Evolutionary conservation across 2,797 vertebrate genomes (phyloP).

Genomic region (Tokudaia muenninki): DNA sequence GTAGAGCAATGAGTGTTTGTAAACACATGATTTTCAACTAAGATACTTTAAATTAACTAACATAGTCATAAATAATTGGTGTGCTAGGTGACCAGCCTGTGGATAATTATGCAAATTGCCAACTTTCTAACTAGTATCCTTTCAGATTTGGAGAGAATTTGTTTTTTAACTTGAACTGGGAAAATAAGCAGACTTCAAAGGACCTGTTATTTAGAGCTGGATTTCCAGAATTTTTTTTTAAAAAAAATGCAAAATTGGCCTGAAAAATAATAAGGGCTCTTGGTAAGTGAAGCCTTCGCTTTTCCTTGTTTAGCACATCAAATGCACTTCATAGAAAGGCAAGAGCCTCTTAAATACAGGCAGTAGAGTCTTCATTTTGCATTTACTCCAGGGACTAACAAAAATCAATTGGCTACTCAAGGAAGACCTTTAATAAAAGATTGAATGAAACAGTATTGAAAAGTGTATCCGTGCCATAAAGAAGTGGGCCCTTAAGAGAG

Average conservation of each 20-base stretch:
- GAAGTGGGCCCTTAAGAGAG: conserved; percentile 59
- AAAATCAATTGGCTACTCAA: conserved; percentile 80
- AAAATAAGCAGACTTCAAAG: conserved; percentile 43
- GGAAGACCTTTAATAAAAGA: conserved; percentile 81
- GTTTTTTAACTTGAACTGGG: not conserved
- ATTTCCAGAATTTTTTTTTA: conserved; percentile 29
- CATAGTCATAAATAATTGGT: not conserved
- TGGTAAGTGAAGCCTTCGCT: conserved; percentile 48
- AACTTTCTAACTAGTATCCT: conserved; percentile 8
- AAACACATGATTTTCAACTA: not conserved
- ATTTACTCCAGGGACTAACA: conserved; percentile 72
- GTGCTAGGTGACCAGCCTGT: not conserved
- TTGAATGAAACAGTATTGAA: conserved; percentile 68
- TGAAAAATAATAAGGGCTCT: conserved; percentile 6
- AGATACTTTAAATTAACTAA: conserved; percentile 1
- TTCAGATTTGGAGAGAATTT: conserved; percentile 13
- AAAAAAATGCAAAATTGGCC: not conserved
- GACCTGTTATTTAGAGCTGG: not conserved
- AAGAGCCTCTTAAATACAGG: conserved; percentile 63
- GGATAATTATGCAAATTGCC: conserved; percentile 22
- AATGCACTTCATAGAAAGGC: conserved; percentile 67
- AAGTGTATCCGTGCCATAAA: not conserved
- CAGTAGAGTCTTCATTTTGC: conserved; percentile 6
- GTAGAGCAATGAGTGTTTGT: not conserved
- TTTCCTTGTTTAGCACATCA: conserved; percentile 62